Evolutionary conservation across 2,888 invertebrate species (phyloP).

Genomic region (Epirrita christyi): DNA sequence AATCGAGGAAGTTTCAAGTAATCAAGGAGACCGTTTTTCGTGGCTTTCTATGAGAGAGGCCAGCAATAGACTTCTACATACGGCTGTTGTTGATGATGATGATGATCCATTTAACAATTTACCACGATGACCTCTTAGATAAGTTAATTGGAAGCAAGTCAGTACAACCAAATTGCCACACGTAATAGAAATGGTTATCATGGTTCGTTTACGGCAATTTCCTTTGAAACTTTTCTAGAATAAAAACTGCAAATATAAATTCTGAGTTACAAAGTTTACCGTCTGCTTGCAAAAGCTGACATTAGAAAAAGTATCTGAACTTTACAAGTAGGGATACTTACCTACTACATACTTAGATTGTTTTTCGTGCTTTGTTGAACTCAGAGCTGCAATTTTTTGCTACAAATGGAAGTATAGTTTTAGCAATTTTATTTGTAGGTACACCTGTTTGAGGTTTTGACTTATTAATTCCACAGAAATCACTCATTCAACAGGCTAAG

Average conservation of each 20-base stretch:
- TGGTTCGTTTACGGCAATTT: constrained; percentile 30
- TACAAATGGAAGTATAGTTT: too few species aligned
- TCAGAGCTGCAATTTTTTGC: neutral
- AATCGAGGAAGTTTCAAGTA: too few species aligned
- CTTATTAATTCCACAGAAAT: too few species aligned
- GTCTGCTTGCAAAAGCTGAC: constrained; percentile 19
- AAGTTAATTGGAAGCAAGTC: constrained; percentile 32
- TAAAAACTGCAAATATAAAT: constrained; percentile 34
- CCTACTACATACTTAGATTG: neutral
- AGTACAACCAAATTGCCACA: constrained; percentile 21
- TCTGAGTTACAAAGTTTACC: constrained; percentile 6
- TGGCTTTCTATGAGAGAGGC: too few species aligned
- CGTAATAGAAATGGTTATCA: constrained; percentile 28
- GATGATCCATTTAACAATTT: constrained; percentile 21
- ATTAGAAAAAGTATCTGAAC: neutral
- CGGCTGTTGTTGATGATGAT: too few species aligned
- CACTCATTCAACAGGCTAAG: too few species aligned
- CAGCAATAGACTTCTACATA: too few species aligned
- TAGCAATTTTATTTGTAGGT: too few species aligned
- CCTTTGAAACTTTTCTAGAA: constrained; percentile 30
- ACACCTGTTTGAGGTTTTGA: too few species aligned
- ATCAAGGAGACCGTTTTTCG: too few species aligned
- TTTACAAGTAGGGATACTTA: too few species aligned
- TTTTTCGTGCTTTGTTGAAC: neutral
- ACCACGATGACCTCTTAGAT: constrained; percentile 31